Conservation (phyloP, 2,113 vertebrate species). For the Protobothrops flavoviridis region DNA sequence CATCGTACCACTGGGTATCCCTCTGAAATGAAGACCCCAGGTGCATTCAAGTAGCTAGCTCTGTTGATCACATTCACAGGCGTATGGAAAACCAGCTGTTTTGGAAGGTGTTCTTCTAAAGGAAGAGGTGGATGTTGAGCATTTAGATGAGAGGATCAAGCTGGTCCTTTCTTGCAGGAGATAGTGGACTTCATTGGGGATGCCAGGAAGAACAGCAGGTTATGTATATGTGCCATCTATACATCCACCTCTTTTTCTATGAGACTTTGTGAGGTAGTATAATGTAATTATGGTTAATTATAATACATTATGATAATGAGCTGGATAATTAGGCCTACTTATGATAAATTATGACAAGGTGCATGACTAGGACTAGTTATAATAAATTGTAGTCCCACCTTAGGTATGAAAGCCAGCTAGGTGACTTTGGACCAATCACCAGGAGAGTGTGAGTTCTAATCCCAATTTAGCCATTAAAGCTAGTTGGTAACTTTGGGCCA, state of each 20-base stretch:
- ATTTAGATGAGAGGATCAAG: neutral
- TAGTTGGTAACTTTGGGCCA: too few species aligned
- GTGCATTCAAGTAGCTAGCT: conserved; percentile 64
- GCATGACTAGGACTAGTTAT: neutral
- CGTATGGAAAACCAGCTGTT: neutral
- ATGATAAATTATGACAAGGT: neutral
- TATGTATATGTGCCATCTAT: neutral
- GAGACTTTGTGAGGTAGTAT: neutral
- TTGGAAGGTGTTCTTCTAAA: neutral
- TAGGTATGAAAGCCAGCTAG: neutral
- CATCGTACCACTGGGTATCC: conserved; percentile 83
- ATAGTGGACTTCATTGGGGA: neutral
- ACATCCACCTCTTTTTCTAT: neutral
- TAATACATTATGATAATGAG: neutral
- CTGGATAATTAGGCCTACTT: neutral
- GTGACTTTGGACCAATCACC: neutral
- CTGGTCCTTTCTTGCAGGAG: neutral
- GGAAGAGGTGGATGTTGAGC: neutral
- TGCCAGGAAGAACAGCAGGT: neutral
- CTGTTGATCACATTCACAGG: neutral
- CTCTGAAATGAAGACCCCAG: conserved; percentile 86
- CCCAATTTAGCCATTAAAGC: too few species aligned
- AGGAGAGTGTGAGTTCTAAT: neutral
- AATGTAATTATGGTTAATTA: neutral
- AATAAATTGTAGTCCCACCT: neutral